These are phyloP conservation scores for Scolopax rusticola DNA, from an alignment of 2,797 vertebrate species.

Conservation along the genomic window DNA sequence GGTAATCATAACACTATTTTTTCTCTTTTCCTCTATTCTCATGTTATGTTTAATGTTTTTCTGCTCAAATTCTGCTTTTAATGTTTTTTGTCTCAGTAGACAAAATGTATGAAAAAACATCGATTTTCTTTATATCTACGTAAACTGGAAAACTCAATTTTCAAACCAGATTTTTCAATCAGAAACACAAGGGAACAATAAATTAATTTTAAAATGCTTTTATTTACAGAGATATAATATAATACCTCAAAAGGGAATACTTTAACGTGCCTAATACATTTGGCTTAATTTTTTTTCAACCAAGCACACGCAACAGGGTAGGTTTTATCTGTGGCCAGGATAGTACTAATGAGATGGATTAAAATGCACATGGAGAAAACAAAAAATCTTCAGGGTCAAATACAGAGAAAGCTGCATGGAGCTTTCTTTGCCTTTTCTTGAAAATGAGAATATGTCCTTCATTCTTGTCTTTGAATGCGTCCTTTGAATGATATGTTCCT, in stretches of 20 bases:
- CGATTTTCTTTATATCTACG: slow-evolving; percentile 60
- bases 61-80: background rate
- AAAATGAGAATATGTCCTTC: background rate
- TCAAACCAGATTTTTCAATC: slow-evolving; percentile 68
- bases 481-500: background rate
- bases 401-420: background rate
- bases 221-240: slow-evolving; percentile 40
- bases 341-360: background rate
- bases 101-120: slow-evolving; percentile 47
- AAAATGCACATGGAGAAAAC: background rate
- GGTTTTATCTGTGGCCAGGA: background rate
- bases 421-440: background rate
- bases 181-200: slow-evolving; percentile 61
- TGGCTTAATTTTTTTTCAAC: background rate
- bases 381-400: background rate
- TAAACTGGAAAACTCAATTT: slow-evolving; percentile 76
- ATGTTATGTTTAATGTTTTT: slow-evolving; percentile 64
- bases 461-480: background rate
- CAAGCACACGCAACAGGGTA: background rate
- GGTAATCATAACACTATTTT: slow-evolving; percentile 58
- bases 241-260: slow-evolving; percentile 22
- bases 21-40: slow-evolving; percentile 41
- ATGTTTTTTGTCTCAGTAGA: slow-evolving; percentile 11
- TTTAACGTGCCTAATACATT: background rate
- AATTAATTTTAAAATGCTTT: slow-evolving; percentile 33